Conservation (phyloP, 2,888 invertebrate species). For the Nomada hirtipes region DNA sequence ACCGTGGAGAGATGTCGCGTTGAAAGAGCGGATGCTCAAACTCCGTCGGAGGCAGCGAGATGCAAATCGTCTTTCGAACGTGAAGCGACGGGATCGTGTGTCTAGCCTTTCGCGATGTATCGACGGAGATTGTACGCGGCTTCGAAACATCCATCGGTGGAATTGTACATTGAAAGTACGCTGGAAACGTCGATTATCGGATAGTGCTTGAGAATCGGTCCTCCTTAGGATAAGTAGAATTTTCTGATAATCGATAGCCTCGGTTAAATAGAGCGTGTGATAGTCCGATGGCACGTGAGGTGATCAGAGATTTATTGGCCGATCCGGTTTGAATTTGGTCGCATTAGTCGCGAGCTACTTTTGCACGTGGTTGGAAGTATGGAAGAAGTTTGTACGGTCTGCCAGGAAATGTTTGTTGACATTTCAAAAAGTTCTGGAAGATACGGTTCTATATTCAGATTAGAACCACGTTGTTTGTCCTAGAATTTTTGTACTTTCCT, state of each 20-base stretch:
- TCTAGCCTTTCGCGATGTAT: conserved; percentile 14
- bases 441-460: too few species aligned
- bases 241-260: conserved; percentile 43
- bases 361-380: too few species aligned
- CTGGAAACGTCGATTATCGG: conserved; percentile 40
- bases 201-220: not conserved
- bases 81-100: conserved; percentile 15
- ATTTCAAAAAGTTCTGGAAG: not conserved
- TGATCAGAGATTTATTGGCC: conserved; percentile 13
- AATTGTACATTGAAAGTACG: conserved; percentile 8
- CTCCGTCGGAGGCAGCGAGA: not conserved
- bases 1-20: conserved; percentile 2
- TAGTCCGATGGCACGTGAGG: conserved; percentile 22
- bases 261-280: conserved; percentile 39
- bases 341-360: not conserved
- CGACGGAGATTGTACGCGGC: not conserved
- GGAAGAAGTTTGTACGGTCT: not conserved
- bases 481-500: too few species aligned
- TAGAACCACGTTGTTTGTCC: too few species aligned
- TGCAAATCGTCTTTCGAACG: conserved; percentile 46
- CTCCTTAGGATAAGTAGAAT: conserved; percentile 33
- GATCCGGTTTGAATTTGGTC: not conserved
- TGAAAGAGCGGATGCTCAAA: conserved; percentile 16
- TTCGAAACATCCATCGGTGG: conserved; percentile 7
- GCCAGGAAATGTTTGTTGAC: not conserved